Conservation (phyloP, 2,113 vertebrate species). For the Seriola rivoliana region DNA sequence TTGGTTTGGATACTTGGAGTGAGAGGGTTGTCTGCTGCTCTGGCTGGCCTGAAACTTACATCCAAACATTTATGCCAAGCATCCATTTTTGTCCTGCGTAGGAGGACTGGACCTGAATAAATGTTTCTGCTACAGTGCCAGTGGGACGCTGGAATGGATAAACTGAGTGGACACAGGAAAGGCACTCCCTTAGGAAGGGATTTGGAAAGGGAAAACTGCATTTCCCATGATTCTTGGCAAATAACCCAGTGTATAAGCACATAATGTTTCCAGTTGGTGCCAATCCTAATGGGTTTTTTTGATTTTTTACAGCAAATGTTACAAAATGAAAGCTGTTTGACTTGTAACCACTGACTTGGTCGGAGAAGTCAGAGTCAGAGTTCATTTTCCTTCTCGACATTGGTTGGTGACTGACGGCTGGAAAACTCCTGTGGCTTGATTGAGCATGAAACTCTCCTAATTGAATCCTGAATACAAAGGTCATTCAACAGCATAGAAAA, state of each 20-base stretch:
- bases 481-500: not conserved
- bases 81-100: slow-evolving; percentile 63
- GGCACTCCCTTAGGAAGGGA: slow-evolving; percentile 38
- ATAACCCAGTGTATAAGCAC: not conserved
- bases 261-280: not conserved
- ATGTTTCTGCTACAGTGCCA: slow-evolving; percentile 52
- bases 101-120: slow-evolving; percentile 63
- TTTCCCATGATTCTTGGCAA: slow-evolving; percentile 46
- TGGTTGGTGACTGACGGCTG: not conserved
- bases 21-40: slow-evolving; percentile 62
- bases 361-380: not conserved
- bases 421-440: not conserved
- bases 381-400: not conserved
- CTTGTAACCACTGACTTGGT: not conserved
- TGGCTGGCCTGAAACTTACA: slow-evolving; percentile 47
- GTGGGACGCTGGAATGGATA: slow-evolving; percentile 49
- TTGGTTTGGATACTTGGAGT: slow-evolving; percentile 68
- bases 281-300: not conserved
- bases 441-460: not conserved
- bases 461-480: not conserved
- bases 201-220: slow-evolving; percentile 27
- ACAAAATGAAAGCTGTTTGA: slow-evolving; percentile 6
- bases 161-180: slow-evolving; percentile 56
- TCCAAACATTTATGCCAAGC: slow-evolving; percentile 67
- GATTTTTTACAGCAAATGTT: not conserved